These are phyloP conservation scores for Corvus hawaiiensis DNA, from an alignment of 2,113 vertebrate genomes.

Conservation along the genomic window DNA sequence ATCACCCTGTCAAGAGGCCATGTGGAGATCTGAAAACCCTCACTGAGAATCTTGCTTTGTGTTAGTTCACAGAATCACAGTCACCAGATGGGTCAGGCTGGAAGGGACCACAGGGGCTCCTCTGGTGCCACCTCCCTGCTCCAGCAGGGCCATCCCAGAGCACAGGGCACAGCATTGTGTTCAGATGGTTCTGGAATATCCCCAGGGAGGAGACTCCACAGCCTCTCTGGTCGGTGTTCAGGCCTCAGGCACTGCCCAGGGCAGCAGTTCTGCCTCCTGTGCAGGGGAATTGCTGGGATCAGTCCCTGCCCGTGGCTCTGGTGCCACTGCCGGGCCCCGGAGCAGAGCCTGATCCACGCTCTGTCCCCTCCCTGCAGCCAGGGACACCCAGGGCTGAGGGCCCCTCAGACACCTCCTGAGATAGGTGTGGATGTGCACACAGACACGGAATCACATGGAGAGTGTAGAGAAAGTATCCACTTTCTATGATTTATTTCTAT, in stretches of 20 bases:
- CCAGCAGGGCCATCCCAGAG: background rate
- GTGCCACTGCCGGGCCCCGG: background rate
- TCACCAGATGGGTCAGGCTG: background rate
- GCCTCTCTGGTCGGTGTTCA: background rate
- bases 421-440: too few species aligned
- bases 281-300: background rate
- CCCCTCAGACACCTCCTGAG: background rate
- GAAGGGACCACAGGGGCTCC: background rate
- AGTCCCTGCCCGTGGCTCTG: accelerated
- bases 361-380: background rate
- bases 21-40: background rate
- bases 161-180: background rate
- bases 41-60: background rate
- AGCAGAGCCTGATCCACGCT: background rate
- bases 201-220: background rate
- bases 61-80: background rate
- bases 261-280: background rate
- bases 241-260: background rate
- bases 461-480: background rate
- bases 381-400: background rate
- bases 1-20: background rate
- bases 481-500: too few species aligned
- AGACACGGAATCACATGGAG: background rate
- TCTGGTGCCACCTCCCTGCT: background rate
- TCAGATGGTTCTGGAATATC: background rate